Evolutionary conservation across 1,140 invertebrate species (phyloP).

Genomic region (Dreissena rostriformis): DNA sequence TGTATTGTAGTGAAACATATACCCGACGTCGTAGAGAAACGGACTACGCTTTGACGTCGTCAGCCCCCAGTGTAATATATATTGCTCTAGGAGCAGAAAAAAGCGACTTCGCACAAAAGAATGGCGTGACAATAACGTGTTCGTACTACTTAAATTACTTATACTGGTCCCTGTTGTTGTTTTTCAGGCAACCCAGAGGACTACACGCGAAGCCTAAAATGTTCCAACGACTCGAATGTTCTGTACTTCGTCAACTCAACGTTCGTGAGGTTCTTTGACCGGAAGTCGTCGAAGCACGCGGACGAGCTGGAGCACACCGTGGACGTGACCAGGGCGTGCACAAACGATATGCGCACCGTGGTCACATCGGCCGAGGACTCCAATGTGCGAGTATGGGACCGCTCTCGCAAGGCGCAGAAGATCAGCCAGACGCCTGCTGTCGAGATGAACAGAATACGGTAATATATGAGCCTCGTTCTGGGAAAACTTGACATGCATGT

Average conservation of each 20-base stretch:
- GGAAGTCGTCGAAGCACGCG: slow-evolving; percentile 15
- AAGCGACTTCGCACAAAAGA: background rate
- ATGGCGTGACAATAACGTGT: no score
- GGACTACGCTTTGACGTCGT: no score
- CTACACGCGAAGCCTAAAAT: slow-evolving; percentile 30
- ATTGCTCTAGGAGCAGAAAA: no score
- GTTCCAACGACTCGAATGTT: slow-evolving; percentile 23
- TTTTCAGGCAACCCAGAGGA: slow-evolving; percentile 40
- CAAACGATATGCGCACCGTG: slow-evolving; percentile 37
- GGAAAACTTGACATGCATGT: background rate
- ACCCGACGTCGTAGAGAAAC: no score
- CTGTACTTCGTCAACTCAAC: slow-evolving; percentile 32
- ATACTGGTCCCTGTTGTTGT: no score
- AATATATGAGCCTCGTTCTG: background rate
- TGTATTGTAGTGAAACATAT: no score
- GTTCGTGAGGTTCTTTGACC: slow-evolving; percentile 30
- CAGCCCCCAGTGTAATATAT: no score
- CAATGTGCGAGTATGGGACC: slow-evolving; percentile 53
- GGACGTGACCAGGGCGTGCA: slow-evolving; percentile 25
- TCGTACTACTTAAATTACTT: no score
- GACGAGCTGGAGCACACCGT: slow-evolving; percentile 44
- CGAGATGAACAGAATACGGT: slow-evolving; percentile 38
- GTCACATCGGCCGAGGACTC: slow-evolving; percentile 45
- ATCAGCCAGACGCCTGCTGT: slow-evolving; percentile 35
- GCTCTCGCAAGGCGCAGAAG: slow-evolving; percentile 33